phyloP scores from a whole-genome alignment of 2,888 invertebrate genomes.

The Yponomeuta plumbellus region DNA sequence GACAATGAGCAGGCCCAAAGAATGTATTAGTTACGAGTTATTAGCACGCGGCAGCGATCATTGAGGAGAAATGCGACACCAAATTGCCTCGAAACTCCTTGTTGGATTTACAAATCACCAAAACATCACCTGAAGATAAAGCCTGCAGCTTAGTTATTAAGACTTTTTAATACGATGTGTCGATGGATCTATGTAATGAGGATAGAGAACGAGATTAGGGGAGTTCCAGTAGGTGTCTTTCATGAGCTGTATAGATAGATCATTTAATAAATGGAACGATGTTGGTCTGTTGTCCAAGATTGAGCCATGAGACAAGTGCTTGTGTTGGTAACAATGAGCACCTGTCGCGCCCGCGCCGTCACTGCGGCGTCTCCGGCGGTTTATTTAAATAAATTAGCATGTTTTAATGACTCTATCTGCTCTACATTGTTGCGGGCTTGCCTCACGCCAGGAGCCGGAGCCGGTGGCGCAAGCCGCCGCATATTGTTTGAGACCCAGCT shows the following conservation, averaged over 20 bases:
- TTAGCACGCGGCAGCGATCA: background rate
- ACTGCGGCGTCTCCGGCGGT: slow-evolving; percentile 2
- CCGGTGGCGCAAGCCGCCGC: slow-evolving; percentile 15
- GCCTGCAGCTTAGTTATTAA: no score
- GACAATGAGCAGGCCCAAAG: background rate
- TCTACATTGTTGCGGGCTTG: slow-evolving; percentile 18
- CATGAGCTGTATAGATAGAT: no score
- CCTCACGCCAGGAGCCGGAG: slow-evolving; percentile 13
- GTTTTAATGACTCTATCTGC: slow-evolving; percentile 21
- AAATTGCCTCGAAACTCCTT: background rate
- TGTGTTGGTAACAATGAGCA: slow-evolving; percentile 3
- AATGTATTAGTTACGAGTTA: background rate
- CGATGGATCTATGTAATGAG: no score
- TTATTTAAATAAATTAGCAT: slow-evolving; percentile 31
- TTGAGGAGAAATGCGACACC: background rate
- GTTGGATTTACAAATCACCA: no score
- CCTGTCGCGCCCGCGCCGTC: slow-evolving; percentile 1
- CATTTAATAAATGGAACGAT: background rate
- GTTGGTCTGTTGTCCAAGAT: background rate
- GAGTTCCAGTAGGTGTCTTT: no score
- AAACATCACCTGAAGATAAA: no score
- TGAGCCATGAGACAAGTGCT: background rate
- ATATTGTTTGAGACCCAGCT: background rate
- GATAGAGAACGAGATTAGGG: no score
- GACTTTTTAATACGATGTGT: no score